phyloP scores from a whole-genome alignment of 2,888 invertebrate genomes.

The Sepioteuthis lessoniana region DNA sequence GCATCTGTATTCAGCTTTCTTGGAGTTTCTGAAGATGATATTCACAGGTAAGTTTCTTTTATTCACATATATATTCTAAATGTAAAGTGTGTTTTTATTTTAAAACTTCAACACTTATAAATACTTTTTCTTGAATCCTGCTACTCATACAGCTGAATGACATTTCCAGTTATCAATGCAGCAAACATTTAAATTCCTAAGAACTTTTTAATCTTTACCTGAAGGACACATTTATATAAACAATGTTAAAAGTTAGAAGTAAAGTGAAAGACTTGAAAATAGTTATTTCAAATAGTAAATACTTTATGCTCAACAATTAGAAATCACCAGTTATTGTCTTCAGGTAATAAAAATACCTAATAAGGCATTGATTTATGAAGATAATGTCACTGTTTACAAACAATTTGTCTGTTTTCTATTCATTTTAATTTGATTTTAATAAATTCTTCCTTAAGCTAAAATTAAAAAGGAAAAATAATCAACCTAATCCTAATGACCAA shows the following conservation, averaged over 20 bases:
- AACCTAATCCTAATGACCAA: neutral
- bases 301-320: too few relatives aligned
- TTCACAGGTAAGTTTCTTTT: constrained; percentile 25
- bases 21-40: constrained; percentile 43
- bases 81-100: neutral
- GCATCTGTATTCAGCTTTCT: constrained; percentile 44
- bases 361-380: too few relatives aligned
- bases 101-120: neutral
- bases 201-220: neutral
- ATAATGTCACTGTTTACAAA: neutral
- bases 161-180: neutral
- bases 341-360: too few relatives aligned
- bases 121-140: neutral
- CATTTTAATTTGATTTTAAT: neutral
- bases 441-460: neutral
- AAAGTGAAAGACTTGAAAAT: neutral
- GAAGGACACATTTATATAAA: neutral
- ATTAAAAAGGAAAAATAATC: neutral
- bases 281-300: too few relatives aligned
- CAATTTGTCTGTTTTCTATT: neutral
- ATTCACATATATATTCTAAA: neutral
- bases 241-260: neutral
- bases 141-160: neutral
- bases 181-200: neutral
- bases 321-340: too few relatives aligned